Percentiles rank a stretch among this genome's conserved stretches.
Evolutionary conservation across 2,797 vertebrate genomes (phyloP).

Genomic region (Tachyglossus aculeatus): DNA sequence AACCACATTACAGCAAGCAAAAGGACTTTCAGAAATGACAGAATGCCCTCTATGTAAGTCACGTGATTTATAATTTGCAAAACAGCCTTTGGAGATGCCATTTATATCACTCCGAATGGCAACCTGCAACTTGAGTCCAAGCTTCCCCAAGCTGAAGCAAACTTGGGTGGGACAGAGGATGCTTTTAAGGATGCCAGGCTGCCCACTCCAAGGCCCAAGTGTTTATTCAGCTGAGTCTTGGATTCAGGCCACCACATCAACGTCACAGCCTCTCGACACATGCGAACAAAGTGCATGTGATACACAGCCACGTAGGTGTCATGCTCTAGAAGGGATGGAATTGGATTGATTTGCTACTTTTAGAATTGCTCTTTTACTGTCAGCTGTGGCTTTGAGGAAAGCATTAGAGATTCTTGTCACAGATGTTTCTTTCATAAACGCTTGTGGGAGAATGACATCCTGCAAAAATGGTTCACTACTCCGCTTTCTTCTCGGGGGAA

Average conservation of each 20-base stretch:
- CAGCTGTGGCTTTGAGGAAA: constrained; percentile 78
- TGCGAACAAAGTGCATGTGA: constrained; percentile 85
- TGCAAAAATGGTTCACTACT: constrained; percentile 82
- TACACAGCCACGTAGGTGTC: constrained; percentile 89
- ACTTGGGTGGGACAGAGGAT: constrained; percentile 60
- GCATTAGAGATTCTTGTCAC: constrained; percentile 87
- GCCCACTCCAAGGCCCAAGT: constrained; percentile 79
- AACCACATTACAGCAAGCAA: constrained; percentile 4
- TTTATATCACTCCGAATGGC: constrained; percentile 42
- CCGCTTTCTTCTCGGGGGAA: constrained; percentile 80
- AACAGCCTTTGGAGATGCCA: constrained; percentile 45
- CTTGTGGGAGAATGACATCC: constrained; percentile 83
- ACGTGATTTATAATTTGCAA: constrained; percentile 53
- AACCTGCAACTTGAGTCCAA: constrained; percentile 56
- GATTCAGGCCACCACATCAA: constrained; percentile 84
- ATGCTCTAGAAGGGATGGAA: constrained; percentile 78
- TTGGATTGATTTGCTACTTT: constrained; percentile 76
- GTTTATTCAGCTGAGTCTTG: constrained; percentile 89
- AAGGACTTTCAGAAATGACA: constrained; percentile 25
- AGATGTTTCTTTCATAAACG: constrained; percentile 89
- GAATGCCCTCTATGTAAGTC: neutral
- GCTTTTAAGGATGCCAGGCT: constrained; percentile 77
- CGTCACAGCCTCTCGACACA: constrained; percentile 79
- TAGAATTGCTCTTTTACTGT: constrained; percentile 83
- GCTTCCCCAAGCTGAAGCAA: constrained; percentile 57